Evolutionary conservation across 2,113 vertebrate genomes (phyloP).

Genomic region (Eupsittula cactorum): DNA sequence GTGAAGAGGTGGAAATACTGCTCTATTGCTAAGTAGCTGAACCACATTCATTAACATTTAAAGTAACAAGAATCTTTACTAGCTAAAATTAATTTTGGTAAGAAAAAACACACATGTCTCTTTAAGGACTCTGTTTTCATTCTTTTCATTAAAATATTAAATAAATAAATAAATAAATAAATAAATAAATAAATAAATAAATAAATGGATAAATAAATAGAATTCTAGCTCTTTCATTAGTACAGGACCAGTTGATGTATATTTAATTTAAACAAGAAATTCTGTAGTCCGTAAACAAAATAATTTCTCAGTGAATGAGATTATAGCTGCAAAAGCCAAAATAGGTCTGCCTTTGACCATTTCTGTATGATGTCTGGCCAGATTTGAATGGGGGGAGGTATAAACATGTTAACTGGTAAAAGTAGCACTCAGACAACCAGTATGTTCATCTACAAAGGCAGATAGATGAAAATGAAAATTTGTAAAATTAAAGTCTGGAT

Average conservation of each 20-base stretch:
- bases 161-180: no score
- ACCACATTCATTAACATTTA: background rate
- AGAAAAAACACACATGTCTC: rapidly evolving
- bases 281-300: background rate
- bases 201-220: background rate
- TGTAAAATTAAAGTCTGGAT: background rate
- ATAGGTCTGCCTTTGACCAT: background rate
- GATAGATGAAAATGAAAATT: background rate
- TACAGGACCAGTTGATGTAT: rapidly evolving
- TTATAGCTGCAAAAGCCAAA: background rate
- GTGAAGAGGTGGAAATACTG: background rate
- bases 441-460: background rate
- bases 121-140: background rate
- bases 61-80: background rate
- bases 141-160: background rate
- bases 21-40: background rate
- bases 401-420: background rate
- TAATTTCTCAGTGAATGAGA: background rate
- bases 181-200: background rate
- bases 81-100: rapidly evolving
- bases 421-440: background rate
- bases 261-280: background rate
- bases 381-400: background rate
- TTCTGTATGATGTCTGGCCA: background rate
- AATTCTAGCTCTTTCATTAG: rapidly evolving